Evolutionary conservation across 2,797 vertebrate genomes (phyloP).

Genomic region (Gadopsis marmoratus): DNA sequence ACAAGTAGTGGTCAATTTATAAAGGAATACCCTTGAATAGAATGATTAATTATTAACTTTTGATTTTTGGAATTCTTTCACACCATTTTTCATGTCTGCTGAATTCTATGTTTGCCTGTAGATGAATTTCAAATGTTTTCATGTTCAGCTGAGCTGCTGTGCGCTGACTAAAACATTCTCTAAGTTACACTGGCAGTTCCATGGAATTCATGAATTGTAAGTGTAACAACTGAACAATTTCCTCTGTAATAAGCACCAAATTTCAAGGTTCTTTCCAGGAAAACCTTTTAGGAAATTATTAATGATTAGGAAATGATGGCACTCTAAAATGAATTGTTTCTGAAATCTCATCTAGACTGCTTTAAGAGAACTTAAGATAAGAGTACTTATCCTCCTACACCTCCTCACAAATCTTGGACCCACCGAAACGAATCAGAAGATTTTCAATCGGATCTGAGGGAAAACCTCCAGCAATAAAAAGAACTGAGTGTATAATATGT

Average conservation of each 20-base stretch:
- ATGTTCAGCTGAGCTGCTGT: neutral
- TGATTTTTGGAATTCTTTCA: too few relatives aligned
- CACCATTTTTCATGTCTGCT: neutral
- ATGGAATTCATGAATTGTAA: constrained; percentile 15
- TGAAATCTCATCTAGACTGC: neutral
- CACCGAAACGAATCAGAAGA: neutral
- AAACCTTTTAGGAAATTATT: neutral
- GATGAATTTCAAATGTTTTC: neutral
- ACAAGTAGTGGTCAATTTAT: neutral
- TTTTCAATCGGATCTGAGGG: neutral
- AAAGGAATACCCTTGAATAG: neutral
- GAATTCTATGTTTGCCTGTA: neutral
- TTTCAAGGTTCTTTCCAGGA: neutral
- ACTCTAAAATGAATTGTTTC: neutral
- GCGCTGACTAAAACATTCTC: neutral
- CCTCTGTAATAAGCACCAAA: neutral
- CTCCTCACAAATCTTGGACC: neutral
- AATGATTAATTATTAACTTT: neutral
- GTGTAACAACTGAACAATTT: neutral
- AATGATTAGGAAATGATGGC: neutral
- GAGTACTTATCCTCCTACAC: neutral
- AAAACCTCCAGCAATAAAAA: neutral
- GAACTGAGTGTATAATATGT: neutral
- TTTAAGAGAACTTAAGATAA: neutral
- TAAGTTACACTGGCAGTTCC: neutral